Percentiles rank a stretch among this genome's conserved stretches.
Evolutionary conservation across 2,888 invertebrate species (phyloP).

Genomic region (Thyatira batis): DNA sequence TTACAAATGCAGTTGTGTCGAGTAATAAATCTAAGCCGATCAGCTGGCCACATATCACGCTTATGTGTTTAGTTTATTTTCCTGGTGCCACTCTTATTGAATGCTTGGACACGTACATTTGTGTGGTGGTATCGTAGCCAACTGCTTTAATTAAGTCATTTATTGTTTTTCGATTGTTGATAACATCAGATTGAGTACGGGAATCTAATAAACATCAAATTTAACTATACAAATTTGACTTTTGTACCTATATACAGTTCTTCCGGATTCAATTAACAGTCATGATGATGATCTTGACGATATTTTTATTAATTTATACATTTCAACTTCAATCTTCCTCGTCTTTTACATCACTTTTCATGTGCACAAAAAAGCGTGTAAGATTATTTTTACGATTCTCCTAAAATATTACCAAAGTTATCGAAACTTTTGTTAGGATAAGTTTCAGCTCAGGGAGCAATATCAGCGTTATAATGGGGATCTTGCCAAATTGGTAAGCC

Average conservation of each 20-base stretch:
- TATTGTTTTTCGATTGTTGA: neutral
- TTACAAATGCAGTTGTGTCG: neutral
- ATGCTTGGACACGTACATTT: neutral
- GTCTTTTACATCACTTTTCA: neutral
- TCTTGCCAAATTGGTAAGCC: neutral
- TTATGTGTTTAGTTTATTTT: neutral
- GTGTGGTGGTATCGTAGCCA: neutral
- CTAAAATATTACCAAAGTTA: neutral
- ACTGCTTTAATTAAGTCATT: neutral
- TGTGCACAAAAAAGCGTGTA: neutral
- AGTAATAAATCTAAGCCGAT: neutral
- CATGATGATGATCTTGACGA: too few species aligned
- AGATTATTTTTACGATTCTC: neutral
- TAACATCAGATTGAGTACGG: neutral
- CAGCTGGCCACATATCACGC: neutral
- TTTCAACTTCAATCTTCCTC: too few species aligned
- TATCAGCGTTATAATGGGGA: neutral
- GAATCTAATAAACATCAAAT: too few species aligned
- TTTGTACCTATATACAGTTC: too few species aligned
- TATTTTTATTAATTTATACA: too few species aligned
- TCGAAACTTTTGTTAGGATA: neutral
- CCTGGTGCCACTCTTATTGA: neutral
- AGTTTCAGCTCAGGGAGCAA: neutral
- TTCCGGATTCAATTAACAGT: too few species aligned
- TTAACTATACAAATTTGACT: too few species aligned